Evolutionary conservation across 1,140 invertebrate genomes (phyloP), one percentile per base, ranked within the genome.

Genomic region (Papilio glaucus): DNA sequence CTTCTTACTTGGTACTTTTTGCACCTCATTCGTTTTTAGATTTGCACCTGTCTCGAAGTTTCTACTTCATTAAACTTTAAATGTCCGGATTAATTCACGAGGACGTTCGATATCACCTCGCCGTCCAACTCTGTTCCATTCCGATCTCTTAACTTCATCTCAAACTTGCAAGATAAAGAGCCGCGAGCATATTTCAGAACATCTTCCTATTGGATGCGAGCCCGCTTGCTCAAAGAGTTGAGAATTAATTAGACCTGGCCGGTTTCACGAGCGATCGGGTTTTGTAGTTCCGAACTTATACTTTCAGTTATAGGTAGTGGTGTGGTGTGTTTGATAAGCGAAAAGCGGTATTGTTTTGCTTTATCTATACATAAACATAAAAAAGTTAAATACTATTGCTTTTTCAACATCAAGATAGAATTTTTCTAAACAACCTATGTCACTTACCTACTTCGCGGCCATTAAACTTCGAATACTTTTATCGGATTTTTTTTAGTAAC

Each of bases 211-310:
- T 61, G 12, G 61, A 63, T 63, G 61, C 61, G 18, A 62, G n/a
- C 61, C n/a, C n/a, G 13, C n/a, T 39, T 15, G 7, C 29, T 63
- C 61, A 39, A 39, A 38, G 61, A 39, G 61, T 38, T 63, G 37
- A 9, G 61, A 63, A 63, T 63, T 77, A 77, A 77, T 77, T 77
- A 77, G 57, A 74, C 42, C 62, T 74, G 70, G 45, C 69, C 15
- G 15, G 37, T 24, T 39, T 62, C 63, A 42, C 62, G 69, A 72
- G 42, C 72, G 60, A 69, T 26, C 39, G 63, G 63, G 76, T 77
- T 74, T 72, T 77, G 76, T 77, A 72, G 71, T 70, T 10, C 29
- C 29, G 33, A 74, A 77, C 69, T 74, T 74, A 18, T 39, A 57
- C 18, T 62, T 45, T 70, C 70, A 67, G 65, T 53, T 57, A 67